Conservation (phyloP, 2,797 vertebrate genomes). For the Danio jaintianensis region DNA sequence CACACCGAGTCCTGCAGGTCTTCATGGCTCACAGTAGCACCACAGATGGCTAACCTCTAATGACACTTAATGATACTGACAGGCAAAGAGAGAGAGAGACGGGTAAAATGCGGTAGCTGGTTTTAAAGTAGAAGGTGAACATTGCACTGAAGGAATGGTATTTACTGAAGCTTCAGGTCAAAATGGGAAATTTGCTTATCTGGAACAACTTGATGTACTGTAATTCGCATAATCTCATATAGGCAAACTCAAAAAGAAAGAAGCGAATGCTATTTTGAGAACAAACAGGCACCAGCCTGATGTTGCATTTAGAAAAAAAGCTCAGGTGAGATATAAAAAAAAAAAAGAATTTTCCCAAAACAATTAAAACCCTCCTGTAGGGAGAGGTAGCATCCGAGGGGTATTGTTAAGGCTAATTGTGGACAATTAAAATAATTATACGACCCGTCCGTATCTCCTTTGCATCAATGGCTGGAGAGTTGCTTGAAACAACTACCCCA, state of each 20-base stretch:
- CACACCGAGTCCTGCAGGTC: constrained; percentile 53
- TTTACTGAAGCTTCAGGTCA: constrained; percentile 18
- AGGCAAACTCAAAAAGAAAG: background rate
- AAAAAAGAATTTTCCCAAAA: background rate
- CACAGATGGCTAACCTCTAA: constrained; percentile 65
- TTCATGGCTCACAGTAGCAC: constrained; percentile 60
- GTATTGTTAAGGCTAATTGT: constrained; percentile 55
- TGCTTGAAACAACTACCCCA: constrained; percentile 24
- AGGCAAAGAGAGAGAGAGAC: constrained; percentile 21
- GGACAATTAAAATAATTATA: constrained; percentile 58
- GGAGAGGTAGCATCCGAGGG: constrained; percentile 30
- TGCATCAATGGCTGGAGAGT: constrained; percentile 25
- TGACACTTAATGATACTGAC: constrained; percentile 67
- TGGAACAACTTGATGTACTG: background rate
- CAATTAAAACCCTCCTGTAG: constrained; percentile 7
- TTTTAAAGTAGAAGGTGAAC: constrained; percentile 3
- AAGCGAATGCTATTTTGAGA: constrained; percentile 15
- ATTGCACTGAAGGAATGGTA: background rate
- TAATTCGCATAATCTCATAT: background rate
- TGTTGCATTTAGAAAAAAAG: background rate
- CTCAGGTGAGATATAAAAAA: background rate
- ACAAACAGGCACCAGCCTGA: constrained; percentile 2
- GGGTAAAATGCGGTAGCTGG: constrained; percentile 31
- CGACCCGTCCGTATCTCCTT: constrained; percentile 29
- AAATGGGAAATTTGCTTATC: background rate